A percentile compares a stretch with the other conserved stretches of the same genome.
These are phyloP conservation scores for Sprattus sprattus DNA, from an alignment of 2,113 vertebrate genomes.

Conservation along the genomic window DNA sequence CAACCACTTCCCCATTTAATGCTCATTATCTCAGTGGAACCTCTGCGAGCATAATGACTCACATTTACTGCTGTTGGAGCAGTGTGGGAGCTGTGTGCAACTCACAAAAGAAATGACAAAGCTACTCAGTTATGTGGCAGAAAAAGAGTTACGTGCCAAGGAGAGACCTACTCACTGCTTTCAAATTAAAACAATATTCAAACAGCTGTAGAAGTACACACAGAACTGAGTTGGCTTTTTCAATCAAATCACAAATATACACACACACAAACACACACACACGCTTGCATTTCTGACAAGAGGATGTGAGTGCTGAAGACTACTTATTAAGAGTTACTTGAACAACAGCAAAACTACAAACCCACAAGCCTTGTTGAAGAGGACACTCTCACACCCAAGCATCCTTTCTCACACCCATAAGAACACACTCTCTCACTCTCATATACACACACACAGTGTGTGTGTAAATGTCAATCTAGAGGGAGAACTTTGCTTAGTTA, in stretches of 20 bases:
- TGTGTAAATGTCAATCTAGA: conserved; percentile 28
- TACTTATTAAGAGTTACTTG: conserved; percentile 29
- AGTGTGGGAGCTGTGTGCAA: not conserved
- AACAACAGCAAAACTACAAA: conserved; percentile 12
- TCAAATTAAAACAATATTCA: too few relatives aligned
- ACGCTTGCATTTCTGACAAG: not conserved
- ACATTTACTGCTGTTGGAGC: not conserved
- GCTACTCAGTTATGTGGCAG: not conserved
- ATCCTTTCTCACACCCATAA: not conserved
- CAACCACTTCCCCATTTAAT: not conserved
- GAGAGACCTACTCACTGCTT: too few relatives aligned
- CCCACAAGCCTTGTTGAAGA: too few relatives aligned
- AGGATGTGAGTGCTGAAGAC: not conserved
- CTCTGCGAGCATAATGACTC: not conserved
- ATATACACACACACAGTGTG: not conserved
- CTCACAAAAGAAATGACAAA: not conserved
- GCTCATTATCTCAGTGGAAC: not conserved
- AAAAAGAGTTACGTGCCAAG: too few relatives aligned
- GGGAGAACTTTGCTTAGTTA: conserved; percentile 31
- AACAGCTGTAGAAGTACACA: not conserved
- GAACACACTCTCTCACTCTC: not conserved
- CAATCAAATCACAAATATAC: not conserved
- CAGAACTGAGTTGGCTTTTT: not conserved
- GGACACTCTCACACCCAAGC: too few relatives aligned
- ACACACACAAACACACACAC: not conserved